Percentiles rank a stretch among this genome's conserved stretches.
Conservation (phyloP, 1,140 invertebrate species). For the Dreissena polymorpha region DNA sequence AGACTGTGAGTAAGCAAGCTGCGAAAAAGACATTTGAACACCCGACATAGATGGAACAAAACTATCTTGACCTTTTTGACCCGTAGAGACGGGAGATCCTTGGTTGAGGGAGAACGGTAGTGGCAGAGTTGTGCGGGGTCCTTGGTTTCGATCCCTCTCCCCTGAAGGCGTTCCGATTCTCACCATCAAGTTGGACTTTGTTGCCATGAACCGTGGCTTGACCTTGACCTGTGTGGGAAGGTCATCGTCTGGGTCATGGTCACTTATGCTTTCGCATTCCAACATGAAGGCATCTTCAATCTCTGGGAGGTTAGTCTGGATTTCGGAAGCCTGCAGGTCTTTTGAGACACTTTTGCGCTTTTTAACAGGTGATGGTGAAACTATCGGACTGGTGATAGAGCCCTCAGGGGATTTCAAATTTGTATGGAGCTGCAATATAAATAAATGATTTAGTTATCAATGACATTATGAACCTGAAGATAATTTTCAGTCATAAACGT, state of each 20-base stretch:
- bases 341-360: too few relatives aligned
- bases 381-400: background rate
- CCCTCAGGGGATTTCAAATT: constrained; percentile 13
- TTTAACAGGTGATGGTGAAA: background rate
- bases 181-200: constrained; percentile 16
- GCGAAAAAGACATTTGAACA: background rate
- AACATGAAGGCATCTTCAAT: background rate
- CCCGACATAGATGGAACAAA: constrained; percentile 28
- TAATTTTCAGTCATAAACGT: background rate
- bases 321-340: too few relatives aligned
- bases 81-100: constrained; percentile 17
- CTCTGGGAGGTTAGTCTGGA: too few relatives aligned
- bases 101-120: constrained; percentile 35
- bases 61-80: constrained; percentile 38
- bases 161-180: constrained; percentile 15
- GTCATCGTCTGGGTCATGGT: constrained; percentile 16
- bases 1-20: too few relatives aligned
- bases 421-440: constrained; percentile 46
- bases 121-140: constrained; percentile 27
- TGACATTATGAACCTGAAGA: background rate
- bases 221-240: constrained; percentile 51
- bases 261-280: constrained; percentile 11
- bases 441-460: background rate
- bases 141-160: constrained; percentile 13
- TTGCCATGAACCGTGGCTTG: constrained; percentile 9